Evolutionary conservation across 2,797 vertebrate genomes (phyloP), one percentile per base, ranked within the genome.

Genomic region (Poliocrania exsul): DNA sequence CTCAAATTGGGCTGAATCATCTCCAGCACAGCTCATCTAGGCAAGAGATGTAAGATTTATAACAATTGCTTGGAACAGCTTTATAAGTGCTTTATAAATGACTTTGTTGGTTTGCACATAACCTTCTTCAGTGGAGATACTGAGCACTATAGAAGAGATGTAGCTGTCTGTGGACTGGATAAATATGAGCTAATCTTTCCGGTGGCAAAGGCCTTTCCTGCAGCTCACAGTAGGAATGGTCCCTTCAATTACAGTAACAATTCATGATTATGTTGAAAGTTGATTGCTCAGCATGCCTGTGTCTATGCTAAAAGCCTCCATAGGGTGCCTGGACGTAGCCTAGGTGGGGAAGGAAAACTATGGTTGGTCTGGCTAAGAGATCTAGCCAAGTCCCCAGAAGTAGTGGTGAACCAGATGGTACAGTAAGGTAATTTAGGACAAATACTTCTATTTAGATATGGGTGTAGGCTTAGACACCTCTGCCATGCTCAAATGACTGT

Each of bases 31-130:
- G 37, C 49, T 84, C 70, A 33, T 77, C 92, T 77, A 70, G 49
- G 66, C 70, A 77, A 88, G 64, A 92, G 62, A 37, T 1, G 1
- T 23, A 88, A 72, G 51, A 96, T 90, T 86, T 84, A 73, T 53
- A 93, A 70, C 66, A 77, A 51, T 33, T 29, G 56, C 40, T 92
- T 88, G 83, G 60, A 96, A 72, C 29, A 12, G 51, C 58, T 89
- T 69, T 64, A 44, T 73, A 94, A 93, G 46, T 66, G 47, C n/a
- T 86, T 86, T 94, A 44, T 81, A 90, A 95, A 92, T 23, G 3
- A 9, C 28, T 96, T 37, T 25, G 86, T 75, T 93, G 73, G 77
- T 90, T 93, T 93, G 60, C 62, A 79, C 47, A 70, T 62, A 79
- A 37, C 60, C 16, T 81, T 90, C 31, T 73, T 42, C 62, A 58